These are phyloP conservation scores for Saccopteryx leptura DNA, from an alignment of 2,113 vertebrate genomes.

Conservation along the genomic window DNA sequence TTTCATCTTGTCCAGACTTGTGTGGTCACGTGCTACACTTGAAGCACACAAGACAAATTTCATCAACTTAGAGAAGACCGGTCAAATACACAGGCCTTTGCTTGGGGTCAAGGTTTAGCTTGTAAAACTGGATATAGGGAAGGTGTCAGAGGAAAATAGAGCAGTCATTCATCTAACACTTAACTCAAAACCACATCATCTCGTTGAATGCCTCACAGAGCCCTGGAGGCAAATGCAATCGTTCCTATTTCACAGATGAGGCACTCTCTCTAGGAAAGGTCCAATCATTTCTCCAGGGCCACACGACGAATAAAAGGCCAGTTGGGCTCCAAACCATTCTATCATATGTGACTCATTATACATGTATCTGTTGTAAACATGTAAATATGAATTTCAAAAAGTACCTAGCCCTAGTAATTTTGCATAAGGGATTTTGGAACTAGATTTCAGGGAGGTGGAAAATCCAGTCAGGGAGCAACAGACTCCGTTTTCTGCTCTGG, in stretches of 20 bases:
- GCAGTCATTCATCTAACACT: background rate
- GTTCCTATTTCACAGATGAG: conserved; percentile 9
- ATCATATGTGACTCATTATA: background rate
- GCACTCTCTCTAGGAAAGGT: conserved; percentile 40
- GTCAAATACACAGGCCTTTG: background rate
- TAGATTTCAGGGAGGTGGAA: conserved; percentile 27
- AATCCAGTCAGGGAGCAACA: background rate
- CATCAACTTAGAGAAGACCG: background rate
- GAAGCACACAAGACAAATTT: conserved; percentile 41
- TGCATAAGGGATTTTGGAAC: background rate
- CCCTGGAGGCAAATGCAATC: background rate
- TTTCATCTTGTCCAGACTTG: background rate
- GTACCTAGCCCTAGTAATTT: background rate
- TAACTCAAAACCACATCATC: background rate
- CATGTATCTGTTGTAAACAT: background rate
- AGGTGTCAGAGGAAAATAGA: background rate
- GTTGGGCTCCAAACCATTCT: background rate
- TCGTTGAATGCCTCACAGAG: background rate
- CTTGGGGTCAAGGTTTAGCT: background rate
- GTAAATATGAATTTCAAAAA: conserved; percentile 54
- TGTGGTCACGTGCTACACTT: background rate
- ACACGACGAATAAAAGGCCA: background rate
- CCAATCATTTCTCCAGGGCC: background rate
- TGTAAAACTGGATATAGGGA: conserved; percentile 39
- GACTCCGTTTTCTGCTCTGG: background rate